Percentiles rank a stretch among this genome's conserved stretches.
phyloP scores from a whole-genome alignment of 2,797 vertebrate species.

The Nyctibius grandis region DNA sequence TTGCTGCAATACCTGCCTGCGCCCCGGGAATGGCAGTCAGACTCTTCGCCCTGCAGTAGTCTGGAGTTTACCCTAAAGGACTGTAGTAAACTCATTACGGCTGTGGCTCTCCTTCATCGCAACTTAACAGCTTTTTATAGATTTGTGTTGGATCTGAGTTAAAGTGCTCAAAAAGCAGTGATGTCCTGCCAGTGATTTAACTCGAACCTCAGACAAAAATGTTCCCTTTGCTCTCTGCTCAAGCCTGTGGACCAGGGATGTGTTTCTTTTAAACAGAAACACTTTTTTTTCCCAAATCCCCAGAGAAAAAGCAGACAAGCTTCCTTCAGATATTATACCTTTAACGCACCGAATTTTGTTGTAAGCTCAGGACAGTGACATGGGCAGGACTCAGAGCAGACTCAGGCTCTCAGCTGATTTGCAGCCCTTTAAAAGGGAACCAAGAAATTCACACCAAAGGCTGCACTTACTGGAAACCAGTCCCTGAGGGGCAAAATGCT shows the following conservation, averaged over 20 bases:
- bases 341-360: accelerated
- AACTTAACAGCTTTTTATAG: constrained; percentile 63
- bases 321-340: background rate
- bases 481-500: background rate
- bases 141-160: constrained; percentile 62
- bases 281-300: background rate
- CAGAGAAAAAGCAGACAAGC: background rate
- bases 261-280: constrained; percentile 28
- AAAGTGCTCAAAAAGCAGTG: constrained; percentile 44
- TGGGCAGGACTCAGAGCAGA: background rate
- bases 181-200: constrained; percentile 64
- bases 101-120: constrained; percentile 6
- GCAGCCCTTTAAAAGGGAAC: background rate
- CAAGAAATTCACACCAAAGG: background rate
- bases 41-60: background rate
- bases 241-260: background rate
- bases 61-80: background rate
- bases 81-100: background rate
- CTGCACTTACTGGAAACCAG: constrained; percentile 39
- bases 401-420: background rate
- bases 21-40: background rate
- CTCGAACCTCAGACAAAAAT: constrained; percentile 42
- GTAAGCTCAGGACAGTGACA: background rate
- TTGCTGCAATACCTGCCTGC: background rate
- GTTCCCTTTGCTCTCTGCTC: constrained; percentile 42